These are phyloP conservation scores for Rhopilema esculentum DNA, from an alignment of 30 jellyfish, hydroid and myxozoan genomes.

Conservation along the genomic window DNA sequence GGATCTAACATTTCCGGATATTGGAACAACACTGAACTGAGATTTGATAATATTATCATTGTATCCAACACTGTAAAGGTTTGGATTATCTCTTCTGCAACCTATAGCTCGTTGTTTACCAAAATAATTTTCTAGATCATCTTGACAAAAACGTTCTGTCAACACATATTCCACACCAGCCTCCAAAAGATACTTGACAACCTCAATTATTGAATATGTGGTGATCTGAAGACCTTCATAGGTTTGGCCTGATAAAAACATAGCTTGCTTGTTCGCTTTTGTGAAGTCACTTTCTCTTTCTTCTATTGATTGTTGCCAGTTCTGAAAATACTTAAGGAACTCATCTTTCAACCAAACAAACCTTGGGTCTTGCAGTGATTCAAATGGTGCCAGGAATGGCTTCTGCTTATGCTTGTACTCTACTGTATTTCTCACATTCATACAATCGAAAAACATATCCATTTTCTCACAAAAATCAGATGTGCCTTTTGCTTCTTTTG, in stretches of 20 bases:
- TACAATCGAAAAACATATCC: slow-evolving; percentile 68
- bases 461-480: slow-evolving; percentile 54
- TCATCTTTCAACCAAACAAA: slow-evolving; percentile 53
- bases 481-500: slow-evolving; percentile 57
- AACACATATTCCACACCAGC: slow-evolving; percentile 33
- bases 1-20: neutral
- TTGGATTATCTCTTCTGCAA: slow-evolving; percentile 65
- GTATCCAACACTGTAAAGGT: slow-evolving; percentile 39
- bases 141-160: slow-evolving; percentile 73
- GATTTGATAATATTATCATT: slow-evolving; percentile 35
- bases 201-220: slow-evolving; percentile 34
- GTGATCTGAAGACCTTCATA: slow-evolving; percentile 64
- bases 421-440: slow-evolving; percentile 54
- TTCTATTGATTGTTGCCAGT: slow-evolving; percentile 55
- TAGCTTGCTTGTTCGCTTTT: slow-evolving; percentile 11
- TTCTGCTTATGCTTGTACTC: slow-evolving; percentile 42
- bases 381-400: slow-evolving; percentile 66
- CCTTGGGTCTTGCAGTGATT: slow-evolving; percentile 34
- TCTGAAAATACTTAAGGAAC: slow-evolving; percentile 47
- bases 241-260: slow-evolving; percentile 74
- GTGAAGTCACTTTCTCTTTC: slow-evolving; percentile 37
- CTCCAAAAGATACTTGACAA: slow-evolving; percentile 8
- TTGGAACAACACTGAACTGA: slow-evolving; percentile 15
- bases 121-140: slow-evolving; percentile 66
- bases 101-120: slow-evolving; percentile 77